Evolutionary conservation across 2,113 vertebrate species (phyloP), one percentile per base, ranked within the genome.

Genomic region (Pyrgilauda ruficollis): DNA sequence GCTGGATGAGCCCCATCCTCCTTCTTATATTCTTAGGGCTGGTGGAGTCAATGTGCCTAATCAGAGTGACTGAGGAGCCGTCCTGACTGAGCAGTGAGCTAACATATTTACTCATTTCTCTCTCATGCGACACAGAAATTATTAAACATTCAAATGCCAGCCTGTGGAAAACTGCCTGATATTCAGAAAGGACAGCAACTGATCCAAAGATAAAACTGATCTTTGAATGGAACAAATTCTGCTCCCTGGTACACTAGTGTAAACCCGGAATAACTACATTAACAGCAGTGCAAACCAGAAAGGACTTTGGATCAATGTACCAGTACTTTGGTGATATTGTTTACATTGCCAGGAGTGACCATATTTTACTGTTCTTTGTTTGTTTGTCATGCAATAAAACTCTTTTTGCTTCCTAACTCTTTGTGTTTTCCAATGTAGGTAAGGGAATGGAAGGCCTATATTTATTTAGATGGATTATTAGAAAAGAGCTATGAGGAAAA

Each of bases 221-320:
- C 39, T 87, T 55, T 44, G 47, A 80, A 63, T 49, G 41, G 5
- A 87, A 66, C 10, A 89, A 91, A 52, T 84, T 62, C 31, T 68
- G 10, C 9, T 95, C 52, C 68, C 78, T 39, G 13, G 8, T 39
- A 49, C 0, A 0, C 13, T 56, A 20, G 4, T 31, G 19, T 78
- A 86, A 86, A 75, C 27, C 37, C 0, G 0, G 56, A 91, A 49
- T 75, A 73, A 68, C 75, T 92, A 73, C 53, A 37, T 75, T 61
- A 87, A 75, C 56, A 89, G 17, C 27, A 62, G n/a, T 13, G 28
- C 52, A 75, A 93, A 92, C 19, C 55, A 89, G 69, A 95, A 84
- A 78, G 81, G 84, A 95, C 93, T 97, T 96, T 94, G 91, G 73
- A 89, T 84, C 84, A 52, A 47, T 53, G 76, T 75, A 56, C 87